Evolutionary conservation across 37 sponge, comb jelly and placozoan genomes (phyloP).

Genomic region (Crambe crambe): DNA sequence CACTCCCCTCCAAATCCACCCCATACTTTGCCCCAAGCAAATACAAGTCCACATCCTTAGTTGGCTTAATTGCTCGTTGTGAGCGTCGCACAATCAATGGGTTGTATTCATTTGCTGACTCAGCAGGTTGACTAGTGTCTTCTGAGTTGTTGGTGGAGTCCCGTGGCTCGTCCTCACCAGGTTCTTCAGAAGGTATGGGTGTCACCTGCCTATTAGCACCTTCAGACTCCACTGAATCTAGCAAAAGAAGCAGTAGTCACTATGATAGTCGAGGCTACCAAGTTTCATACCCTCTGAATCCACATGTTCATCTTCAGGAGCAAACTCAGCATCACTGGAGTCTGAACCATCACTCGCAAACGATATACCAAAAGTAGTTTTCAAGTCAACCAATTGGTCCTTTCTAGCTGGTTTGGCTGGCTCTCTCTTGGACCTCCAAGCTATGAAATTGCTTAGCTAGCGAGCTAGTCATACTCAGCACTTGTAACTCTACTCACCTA

Average conservation of each 20-base stretch:
- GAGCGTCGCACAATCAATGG: slow-evolving; percentile 40
- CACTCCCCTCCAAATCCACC: slow-evolving; percentile 27
- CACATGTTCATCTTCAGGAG: slow-evolving; percentile 33
- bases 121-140: slow-evolving; percentile 6
- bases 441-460: no score
- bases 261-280: no score
- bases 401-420: slow-evolving; percentile 23
- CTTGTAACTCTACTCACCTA: not conserved
- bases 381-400: slow-evolving; percentile 47
- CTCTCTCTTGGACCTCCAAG: slow-evolving; percentile 1
- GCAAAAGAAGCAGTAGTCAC: no score
- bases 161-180: not conserved
- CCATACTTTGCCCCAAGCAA: slow-evolving; percentile 39
- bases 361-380: slow-evolving; percentile 38
- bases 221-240: not conserved
- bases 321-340: slow-evolving; percentile 56
- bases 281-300: slow-evolving; percentile 11
- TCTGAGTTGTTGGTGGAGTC: no score
- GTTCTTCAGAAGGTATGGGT: no score
- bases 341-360: slow-evolving; percentile 44
- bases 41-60: slow-evolving; percentile 49
- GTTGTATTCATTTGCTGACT: not conserved
- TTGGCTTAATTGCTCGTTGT: slow-evolving; percentile 41
- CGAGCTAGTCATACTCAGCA: no score
- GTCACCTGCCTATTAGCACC: not conserved